These are phyloP conservation scores for Macropodus opercularis DNA, from an alignment of 2,797 vertebrate genomes.

Conservation along the genomic window DNA sequence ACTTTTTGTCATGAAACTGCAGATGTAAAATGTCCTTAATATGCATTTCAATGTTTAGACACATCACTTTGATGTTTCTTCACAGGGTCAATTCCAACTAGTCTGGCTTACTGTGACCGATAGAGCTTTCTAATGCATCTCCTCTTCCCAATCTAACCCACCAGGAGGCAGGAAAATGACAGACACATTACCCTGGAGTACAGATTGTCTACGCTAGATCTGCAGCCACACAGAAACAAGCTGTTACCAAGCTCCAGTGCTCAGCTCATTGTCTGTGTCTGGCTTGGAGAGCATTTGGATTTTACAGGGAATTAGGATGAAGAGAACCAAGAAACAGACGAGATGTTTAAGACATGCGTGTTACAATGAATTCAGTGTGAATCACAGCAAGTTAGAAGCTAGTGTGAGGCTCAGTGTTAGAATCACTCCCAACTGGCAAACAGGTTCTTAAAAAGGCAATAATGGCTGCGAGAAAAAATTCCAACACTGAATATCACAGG, in stretches of 20 bases:
- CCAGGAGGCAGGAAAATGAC: conserved; percentile 15
- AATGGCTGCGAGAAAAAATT: too few species aligned
- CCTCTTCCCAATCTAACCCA: conserved; percentile 1
- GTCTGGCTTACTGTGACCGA: conserved; percentile 1
- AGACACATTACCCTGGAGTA: conserved; percentile 27
- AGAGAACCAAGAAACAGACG: conserved; percentile 13
- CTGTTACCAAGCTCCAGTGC: conserved; percentile 41
- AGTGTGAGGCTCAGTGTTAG: too few species aligned
- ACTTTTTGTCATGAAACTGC: not conserved
- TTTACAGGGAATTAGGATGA: conserved; percentile 9
- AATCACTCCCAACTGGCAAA: too few species aligned
- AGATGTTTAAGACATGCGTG: not conserved
- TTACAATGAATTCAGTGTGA: too few species aligned
- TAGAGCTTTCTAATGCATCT: conserved; percentile 1
- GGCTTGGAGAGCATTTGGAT: conserved; percentile 31
- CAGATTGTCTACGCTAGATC: conserved; percentile 28
- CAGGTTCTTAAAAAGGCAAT: too few species aligned
- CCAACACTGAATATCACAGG: too few species aligned
- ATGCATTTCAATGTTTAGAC: conserved; percentile 14
- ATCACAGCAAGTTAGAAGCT: too few species aligned
- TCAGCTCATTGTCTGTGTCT: conserved; percentile 11
- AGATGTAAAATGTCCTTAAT: too few species aligned
- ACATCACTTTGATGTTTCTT: conserved; percentile 12
- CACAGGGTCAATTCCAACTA: conserved; percentile 3
- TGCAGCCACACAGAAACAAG: conserved; percentile 45